Evolutionary conservation across 1,140 invertebrate species (phyloP), one percentile per base, ranked within the genome.

Genomic region (Brachionus rotundiformis): DNA sequence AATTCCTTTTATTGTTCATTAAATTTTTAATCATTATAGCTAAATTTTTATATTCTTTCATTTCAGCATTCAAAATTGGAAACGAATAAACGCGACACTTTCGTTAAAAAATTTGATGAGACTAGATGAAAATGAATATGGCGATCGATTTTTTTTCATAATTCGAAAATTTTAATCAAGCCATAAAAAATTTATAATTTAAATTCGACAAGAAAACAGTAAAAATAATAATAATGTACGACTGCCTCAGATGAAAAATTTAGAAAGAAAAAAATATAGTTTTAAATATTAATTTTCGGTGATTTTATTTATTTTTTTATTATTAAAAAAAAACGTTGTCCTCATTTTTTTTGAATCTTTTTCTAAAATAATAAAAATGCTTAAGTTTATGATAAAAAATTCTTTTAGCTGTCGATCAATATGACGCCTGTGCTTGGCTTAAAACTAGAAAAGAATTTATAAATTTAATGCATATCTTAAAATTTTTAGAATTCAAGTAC

Each of bases 261-360:
- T 68, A 31, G 63, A 68, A 36, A 68, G 19, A 36, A 68, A 68
- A 68, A 68, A 68, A 68, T 68, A 36, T 16, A 68, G 16, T 68
- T 68, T 68, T 68, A 68, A 68, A 68, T 36, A 36, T 41, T 68
- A 68, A 68, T 13, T 54, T 7, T 19, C 47, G 47, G 47, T 54
- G 47, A 54, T 19, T 54, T 23, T n/a, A n/a, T n/a, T n/a, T n/a
- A n/a, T 54, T 54, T 54, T 54, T 54, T 49, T 19, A 19, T 54
- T 54, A 8, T 54, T n/a, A n/a, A n/a, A n/a, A 54, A 54, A 19
- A 54, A 54, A 54, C 4, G 19, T 54, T 54, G 47, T 54, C 23
- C 47, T 54, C 19, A 49, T 54, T 54, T 54, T 54, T 49, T 25
- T 54, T 54, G n/a, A n/a, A n/a, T 54, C 11, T 11, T 41, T 41